Base-by-base conservation (phyloP, 2,113 vertebrate genomes). In the Ceyx cyanopectus region DNA sequence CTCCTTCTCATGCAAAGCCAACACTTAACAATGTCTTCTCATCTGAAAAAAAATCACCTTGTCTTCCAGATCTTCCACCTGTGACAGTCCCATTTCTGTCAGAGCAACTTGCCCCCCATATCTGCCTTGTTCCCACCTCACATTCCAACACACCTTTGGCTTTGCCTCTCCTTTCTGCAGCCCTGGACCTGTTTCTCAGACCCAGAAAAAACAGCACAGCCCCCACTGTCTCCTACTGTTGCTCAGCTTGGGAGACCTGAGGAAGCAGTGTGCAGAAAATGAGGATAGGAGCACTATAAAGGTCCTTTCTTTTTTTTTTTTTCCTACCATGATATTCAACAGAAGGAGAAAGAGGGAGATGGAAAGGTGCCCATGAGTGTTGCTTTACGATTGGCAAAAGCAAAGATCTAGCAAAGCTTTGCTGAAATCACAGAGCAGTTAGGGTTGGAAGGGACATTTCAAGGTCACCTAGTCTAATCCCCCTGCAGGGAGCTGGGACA, bases 301-400 rank as follows among this genome's bases (percentile, higher is more conserved):
- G 41, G 32, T 14, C 7, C 13, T 5, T 3, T 24, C 32, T n/a
- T 7, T 4, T 26, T 4, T 22, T 22, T 61, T 32, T 19, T 30
- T 81, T 70, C 22, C 27, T 46, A 41, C 19, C 50, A 40, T 1
- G 17, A 53, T 30, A 57, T 15, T 65, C 50, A 75, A 69, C 9
- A 6, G 68, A 88, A 86, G 13, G 30, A 37, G 37, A 32, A 73
- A 80, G 23, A 48, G 22, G 43, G n/a, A 82, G 48, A 50, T 21
- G 26, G 43, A 37, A 32, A 27, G 5, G 4, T 17, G 14, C 7
- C 43, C 21, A 12, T 5, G 1, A 0, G 1, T 29, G 22, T 4
- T 73, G 50, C 37, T 48, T 67, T 40, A 60, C 62, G 45, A 45
- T 2, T 32, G 45, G n/a, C 54, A 65, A 30, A 53, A 73, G 37